phyloP scores from a whole-genome alignment of 2,797 vertebrate genomes.

The Eremophila alpestris region DNA sequence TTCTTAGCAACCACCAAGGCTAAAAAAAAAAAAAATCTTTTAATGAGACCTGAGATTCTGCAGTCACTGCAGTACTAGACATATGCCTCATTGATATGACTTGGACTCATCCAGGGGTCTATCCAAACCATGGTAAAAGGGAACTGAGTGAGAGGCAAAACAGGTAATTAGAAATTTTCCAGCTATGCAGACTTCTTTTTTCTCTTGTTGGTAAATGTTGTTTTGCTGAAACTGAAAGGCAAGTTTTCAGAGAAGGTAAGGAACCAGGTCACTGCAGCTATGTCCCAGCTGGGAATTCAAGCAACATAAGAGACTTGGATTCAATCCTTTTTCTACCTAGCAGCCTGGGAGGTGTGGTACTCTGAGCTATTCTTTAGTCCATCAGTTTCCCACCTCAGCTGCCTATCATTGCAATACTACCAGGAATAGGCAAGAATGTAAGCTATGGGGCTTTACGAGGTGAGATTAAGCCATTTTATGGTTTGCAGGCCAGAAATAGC shows the following conservation, averaged over 20 bases:
- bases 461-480: conserved; percentile 47
- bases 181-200: not conserved
- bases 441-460: conserved; percentile 19
- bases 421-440: conserved; percentile 32
- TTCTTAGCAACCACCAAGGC: conserved; percentile 29
- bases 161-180: not conserved
- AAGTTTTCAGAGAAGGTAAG: not conserved
- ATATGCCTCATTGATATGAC: not conserved
- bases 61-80: not conserved
- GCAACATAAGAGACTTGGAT: not conserved
- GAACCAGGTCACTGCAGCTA: not conserved
- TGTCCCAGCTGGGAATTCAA: not conserved
- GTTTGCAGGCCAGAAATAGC: not conserved
- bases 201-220: not conserved
- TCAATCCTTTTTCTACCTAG: not conserved
- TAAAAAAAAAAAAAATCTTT: conserved; percentile 23
- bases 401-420: not conserved
- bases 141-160: not conserved
- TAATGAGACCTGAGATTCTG: conserved; percentile 12
- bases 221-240: not conserved
- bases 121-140: not conserved
- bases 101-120: not conserved
- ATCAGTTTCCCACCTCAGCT: not conserved
- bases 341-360: not conserved
- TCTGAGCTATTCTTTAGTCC: not conserved